Base-by-base conservation (phyloP, 2,113 vertebrate genomes). In the Neotoma lepida region DNA sequence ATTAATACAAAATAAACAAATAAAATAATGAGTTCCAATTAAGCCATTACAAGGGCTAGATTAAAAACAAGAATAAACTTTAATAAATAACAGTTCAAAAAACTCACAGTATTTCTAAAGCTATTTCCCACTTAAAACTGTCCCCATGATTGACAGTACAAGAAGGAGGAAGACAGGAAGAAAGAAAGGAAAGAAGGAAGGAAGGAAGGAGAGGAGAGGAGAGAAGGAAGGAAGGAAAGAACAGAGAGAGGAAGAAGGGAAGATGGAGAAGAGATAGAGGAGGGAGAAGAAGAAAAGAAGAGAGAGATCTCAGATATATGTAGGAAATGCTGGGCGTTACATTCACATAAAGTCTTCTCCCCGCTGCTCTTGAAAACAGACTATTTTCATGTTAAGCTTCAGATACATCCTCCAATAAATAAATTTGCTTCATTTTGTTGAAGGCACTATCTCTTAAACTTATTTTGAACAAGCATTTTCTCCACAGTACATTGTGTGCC, bases 401-500 rank as follows among this genome's bases (percentile, higher is more conserved):
- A 58, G 81, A 70, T 39, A 88, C 51, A 80, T 56, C 39, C 56
- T 71, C 61, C 35, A 81, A 54, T 66, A 56, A 89, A 80, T 81
- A 89, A 74, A 41, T 70, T 35, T 33, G 17, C 56, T 63, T 85
- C 10, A n/a, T 93, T 66, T 93, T 81, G 20, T 81, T 92, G 80
- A 92, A 93, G 13, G 54, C 41, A 30, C 4, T 81, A 33, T 87
- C 77, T 87, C 82, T 88, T 81, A 93, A 66, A 85, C 81, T 86
- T 84, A 84, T 46, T 33, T 78, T 91, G 30, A 91, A 74, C 14
- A 84, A 80, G 26, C 54, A 63, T 80, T 89, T 89, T 90, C 54
- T 56, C 87, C 54, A 44, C 0, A 4, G 80, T 6, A 39, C 41
- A 44, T 26, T 44, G 64, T 63, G 17, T 88, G 39, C 66, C 33